A percentile compares a stretch with the other conserved stretches of the same genome.
These are phyloP conservation scores for Sisor rabdophorus DNA, from an alignment of 2,113 vertebrate species.

Conservation along the genomic window DNA sequence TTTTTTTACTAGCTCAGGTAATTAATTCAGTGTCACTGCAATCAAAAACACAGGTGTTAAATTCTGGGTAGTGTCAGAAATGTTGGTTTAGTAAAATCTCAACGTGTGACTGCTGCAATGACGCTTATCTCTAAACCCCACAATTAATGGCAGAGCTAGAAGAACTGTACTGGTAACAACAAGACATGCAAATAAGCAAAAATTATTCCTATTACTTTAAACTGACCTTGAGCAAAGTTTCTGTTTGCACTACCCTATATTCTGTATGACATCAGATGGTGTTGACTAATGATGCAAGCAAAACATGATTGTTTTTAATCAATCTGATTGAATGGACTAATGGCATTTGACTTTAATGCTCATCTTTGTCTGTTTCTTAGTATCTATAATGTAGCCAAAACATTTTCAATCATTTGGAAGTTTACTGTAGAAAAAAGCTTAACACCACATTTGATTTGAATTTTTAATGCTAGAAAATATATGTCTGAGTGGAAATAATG, in stretches of 20 bases:
- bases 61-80: background rate
- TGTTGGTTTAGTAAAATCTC: background rate
- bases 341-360: background rate
- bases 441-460: background rate
- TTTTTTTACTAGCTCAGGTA: background rate
- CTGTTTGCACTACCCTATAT: background rate
- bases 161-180: background rate
- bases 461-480: background rate
- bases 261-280: background rate
- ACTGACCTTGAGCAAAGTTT: background rate
- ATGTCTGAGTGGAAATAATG: background rate
- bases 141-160: background rate
- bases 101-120: background rate
- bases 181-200: background rate
- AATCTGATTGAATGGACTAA: background rate
- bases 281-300: background rate
- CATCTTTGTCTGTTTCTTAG: background rate
- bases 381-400: background rate
- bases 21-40: background rate
- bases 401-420: background rate
- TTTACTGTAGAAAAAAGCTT: background rate
- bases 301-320: background rate
- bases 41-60: background rate
- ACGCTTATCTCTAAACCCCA: background rate
- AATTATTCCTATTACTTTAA: background rate